Evolutionary conservation across 2,113 vertebrate genomes (phyloP).

Genomic region (Bos javanicus): DNA sequence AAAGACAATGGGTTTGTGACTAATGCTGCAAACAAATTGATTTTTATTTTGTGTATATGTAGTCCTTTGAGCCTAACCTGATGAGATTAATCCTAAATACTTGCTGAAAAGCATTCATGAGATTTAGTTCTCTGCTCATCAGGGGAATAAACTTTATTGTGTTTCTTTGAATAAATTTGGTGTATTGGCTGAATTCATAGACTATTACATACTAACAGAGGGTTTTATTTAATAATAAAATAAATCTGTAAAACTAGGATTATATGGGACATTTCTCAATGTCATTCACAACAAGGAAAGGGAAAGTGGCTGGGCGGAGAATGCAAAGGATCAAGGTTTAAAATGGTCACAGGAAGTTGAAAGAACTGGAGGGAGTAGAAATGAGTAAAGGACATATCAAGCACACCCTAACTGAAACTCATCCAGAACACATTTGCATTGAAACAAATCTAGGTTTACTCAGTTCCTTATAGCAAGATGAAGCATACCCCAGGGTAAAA

Average conservation of each 20-base stretch:
- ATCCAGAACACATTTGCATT: background rate
- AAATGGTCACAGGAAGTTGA: background rate
- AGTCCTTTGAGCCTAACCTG: background rate
- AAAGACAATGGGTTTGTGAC: background rate
- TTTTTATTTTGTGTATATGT: background rate
- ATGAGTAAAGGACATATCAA: background rate
- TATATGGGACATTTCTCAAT: background rate
- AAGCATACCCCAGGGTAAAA: background rate
- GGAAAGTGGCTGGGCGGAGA: background rate
- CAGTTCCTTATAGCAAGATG: background rate
- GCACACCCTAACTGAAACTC: background rate
- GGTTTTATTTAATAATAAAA: background rate
- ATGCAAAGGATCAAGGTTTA: background rate
- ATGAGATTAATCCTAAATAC: slow-evolving; percentile 47
- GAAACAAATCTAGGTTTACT: background rate
- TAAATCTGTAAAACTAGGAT: background rate
- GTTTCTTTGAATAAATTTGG: slow-evolving; percentile 48
- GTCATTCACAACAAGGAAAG: background rate
- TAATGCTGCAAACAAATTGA: background rate
- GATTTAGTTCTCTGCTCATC: slow-evolving; percentile 54
- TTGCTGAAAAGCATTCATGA: slow-evolving; percentile 33
- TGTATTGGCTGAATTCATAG: slow-evolving; percentile 35
- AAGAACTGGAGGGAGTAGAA: background rate
- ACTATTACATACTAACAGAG: slow-evolving; percentile 4
- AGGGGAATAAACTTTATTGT: slow-evolving; percentile 32